A percentile compares a stretch with the other conserved stretches of the same genome.
These are phyloP conservation scores for Euura saliciscinereae DNA, from an alignment of 1,140 invertebrate species.

Conservation along the genomic window DNA sequence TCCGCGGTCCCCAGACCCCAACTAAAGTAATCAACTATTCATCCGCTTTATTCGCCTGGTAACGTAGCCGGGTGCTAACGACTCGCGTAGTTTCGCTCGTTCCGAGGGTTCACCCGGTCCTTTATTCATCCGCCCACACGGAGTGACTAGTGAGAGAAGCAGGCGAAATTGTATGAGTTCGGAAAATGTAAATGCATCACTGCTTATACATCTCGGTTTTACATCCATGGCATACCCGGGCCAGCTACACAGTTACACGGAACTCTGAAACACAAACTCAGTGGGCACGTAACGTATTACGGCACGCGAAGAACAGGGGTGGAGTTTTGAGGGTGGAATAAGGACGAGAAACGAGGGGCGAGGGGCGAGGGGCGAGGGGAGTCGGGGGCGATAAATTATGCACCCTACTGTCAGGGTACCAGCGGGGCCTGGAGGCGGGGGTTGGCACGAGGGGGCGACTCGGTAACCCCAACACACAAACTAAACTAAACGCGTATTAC, in stretches of 20 bases:
- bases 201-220: too few relatives aligned
- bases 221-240: too few relatives aligned
- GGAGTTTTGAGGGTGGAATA: background rate
- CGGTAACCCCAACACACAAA: slow-evolving; percentile 30
- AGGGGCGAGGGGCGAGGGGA: background rate
- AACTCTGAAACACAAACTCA: too few relatives aligned
- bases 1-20: background rate
- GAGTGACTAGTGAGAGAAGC: too few relatives aligned
- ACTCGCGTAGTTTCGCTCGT: background rate
- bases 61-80: background rate
- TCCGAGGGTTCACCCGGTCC: too few relatives aligned
- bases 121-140: too few relatives aligned
- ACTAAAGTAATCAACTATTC: slow-evolving; percentile 2
- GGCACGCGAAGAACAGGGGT: background rate
- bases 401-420: slow-evolving; percentile 35
- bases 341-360: background rate
- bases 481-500: slow-evolving; percentile 52
- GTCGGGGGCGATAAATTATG: slow-evolving; percentile 50
- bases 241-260: too few relatives aligned
- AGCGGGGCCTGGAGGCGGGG: background rate
- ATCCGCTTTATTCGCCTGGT: background rate
- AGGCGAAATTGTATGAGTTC: too few relatives aligned
- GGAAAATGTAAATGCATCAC: too few relatives aligned
- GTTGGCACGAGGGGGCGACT: slow-evolving; percentile 22
- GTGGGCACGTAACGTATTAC: background rate